Conservation (phyloP, 2,113 vertebrate genomes). For the Hyperopisus bebe region DNA sequence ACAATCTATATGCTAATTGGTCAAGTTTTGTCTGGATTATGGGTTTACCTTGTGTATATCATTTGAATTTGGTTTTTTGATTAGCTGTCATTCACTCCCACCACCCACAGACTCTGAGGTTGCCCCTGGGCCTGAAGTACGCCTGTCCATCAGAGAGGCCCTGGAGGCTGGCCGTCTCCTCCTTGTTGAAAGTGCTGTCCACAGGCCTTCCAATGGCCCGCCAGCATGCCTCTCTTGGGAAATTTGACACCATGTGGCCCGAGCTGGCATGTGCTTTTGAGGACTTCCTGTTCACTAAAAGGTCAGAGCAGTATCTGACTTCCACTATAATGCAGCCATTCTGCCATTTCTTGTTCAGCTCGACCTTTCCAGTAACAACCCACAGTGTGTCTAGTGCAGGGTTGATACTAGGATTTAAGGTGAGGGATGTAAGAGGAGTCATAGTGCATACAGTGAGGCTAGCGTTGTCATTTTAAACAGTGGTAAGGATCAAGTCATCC, state of each 20-base stretch:
- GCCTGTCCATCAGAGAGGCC: constrained; percentile 96
- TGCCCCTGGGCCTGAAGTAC: constrained; percentile 91
- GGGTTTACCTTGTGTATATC: background rate
- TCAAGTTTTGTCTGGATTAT: background rate
- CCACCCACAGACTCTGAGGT: constrained; percentile 69
- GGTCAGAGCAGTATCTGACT: constrained; percentile 53
- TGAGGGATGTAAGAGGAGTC: too few species aligned
- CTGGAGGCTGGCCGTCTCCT: constrained; percentile 92
- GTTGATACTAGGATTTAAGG: too few species aligned
- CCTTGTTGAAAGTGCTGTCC: constrained; percentile 87
- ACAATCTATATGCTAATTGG: background rate
- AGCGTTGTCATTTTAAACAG: too few species aligned
- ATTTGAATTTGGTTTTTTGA: background rate
- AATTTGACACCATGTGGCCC: constrained; percentile 97
- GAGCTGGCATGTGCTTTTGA: constrained; percentile 89
- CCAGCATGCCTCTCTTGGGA: constrained; percentile 90
- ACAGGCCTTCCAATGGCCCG: constrained; percentile 91
- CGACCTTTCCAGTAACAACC: too few species aligned
- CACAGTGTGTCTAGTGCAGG: too few species aligned
- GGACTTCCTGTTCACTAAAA: constrained; percentile 98
- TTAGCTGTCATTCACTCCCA: constrained; percentile 12
- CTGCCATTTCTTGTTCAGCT: background rate
- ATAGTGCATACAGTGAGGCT: too few species aligned
- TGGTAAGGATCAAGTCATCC: too few species aligned
- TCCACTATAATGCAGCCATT: background rate